Evolutionary conservation across 35 echinoderm and acorn worm genomes (phyloP).

Genomic region (Ophiothrix spiculata): DNA sequence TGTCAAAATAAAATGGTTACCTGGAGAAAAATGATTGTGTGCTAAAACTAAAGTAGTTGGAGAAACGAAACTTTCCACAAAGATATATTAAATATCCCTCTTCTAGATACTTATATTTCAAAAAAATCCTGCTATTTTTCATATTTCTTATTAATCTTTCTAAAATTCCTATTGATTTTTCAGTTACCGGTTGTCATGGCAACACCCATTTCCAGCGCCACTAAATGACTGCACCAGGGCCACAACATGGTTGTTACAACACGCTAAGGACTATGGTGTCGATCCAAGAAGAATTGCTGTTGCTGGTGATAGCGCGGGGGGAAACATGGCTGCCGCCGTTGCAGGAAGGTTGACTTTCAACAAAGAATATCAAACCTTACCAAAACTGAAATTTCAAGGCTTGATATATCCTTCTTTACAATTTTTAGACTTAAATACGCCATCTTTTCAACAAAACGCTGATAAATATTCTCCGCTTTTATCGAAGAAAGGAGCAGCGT

Average conservation of each 20-base stretch:
- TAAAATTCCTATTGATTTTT: no score
- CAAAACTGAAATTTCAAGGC: constrained; percentile 26
- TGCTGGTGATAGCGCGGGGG: constrained; percentile 48
- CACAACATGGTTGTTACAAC: constrained; percentile 35
- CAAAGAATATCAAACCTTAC: neutral
- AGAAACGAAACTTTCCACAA: no score
- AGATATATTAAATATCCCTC: no score
- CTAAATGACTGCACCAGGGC: constrained; percentile 35
- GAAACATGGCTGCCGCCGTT: constrained; percentile 50
- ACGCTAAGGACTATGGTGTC: constrained; percentile 27
- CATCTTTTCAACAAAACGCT: constrained; percentile 27
- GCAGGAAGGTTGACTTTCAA: constrained; percentile 26
- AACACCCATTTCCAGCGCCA: constrained; percentile 42
- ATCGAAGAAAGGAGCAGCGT: neutral
- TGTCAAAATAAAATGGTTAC: no score
- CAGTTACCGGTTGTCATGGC: constrained; percentile 22
- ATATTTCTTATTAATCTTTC: no score
- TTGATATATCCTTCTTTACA: constrained; percentile 47
- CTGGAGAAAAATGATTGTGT: no score
- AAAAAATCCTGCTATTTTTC: no score
- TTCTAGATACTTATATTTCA: no score
- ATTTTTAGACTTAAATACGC: constrained; percentile 37
- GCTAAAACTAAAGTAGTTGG: no score
- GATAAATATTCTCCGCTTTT: neutral
- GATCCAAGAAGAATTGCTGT: constrained; percentile 42